A percentile compares a stretch with the other conserved stretches of the same genome.
Conservation (phyloP, 1,140 invertebrate species). For the Bombus sibiricus region DNA sequence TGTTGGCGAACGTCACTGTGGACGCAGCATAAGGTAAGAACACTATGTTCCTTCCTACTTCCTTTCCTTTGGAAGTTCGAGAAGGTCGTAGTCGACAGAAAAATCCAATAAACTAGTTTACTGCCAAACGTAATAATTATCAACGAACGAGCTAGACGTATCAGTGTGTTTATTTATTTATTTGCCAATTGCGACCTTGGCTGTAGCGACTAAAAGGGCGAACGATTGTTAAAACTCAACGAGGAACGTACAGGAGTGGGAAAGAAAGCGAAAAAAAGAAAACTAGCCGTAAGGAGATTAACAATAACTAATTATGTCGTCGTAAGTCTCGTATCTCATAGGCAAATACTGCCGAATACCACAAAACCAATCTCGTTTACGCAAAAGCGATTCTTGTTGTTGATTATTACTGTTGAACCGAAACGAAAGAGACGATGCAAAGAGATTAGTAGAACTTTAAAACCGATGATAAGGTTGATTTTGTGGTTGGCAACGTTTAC, state of each 20-base stretch:
- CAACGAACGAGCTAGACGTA: constrained; percentile 10
- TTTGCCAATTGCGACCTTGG: constrained; percentile 15
- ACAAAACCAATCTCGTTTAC: constrained; percentile 47
- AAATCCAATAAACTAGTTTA: not conserved
- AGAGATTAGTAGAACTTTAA: not conserved
- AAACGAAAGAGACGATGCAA: not conserved
- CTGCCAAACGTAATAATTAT: not conserved
- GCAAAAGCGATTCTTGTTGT: constrained; percentile 32
- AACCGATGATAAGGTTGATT: constrained; percentile 7
- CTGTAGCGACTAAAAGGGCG: constrained; percentile 1
- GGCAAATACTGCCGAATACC: constrained; percentile 48
- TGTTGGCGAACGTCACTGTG: not conserved
- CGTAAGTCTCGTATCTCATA: constrained; percentile 65
- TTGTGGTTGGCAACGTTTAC: constrained; percentile 49
- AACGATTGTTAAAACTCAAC: not conserved
- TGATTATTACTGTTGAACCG: constrained; percentile 57
- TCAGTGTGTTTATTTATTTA: constrained; percentile 43
- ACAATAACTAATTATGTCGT: constrained; percentile 64
- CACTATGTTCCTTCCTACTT: not conserved
- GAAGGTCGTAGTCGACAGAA: not conserved
- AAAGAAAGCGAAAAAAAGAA: not conserved
- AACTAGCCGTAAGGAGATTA: constrained; percentile 52
- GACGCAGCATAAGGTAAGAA: not conserved
- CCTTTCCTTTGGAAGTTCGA: not conserved
- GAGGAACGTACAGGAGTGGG: not conserved